Evolutionary conservation across 37 sponge, comb jelly and placozoan genomes (phyloP).

Genomic region (Tethya wilhelma): DNA sequence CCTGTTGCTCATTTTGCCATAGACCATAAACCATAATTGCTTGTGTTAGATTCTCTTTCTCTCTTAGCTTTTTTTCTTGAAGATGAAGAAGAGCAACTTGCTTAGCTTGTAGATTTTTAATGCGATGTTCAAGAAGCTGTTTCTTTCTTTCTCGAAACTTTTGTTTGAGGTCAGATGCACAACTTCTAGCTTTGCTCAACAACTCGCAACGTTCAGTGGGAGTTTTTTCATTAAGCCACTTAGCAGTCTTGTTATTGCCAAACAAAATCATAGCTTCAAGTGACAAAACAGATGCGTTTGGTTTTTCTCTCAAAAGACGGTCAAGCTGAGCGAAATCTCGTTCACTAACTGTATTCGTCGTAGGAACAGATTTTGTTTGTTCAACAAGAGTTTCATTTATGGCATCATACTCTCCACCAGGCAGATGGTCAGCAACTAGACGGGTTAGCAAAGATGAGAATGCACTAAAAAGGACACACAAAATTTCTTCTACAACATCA

Average conservation of each 20-base stretch:
- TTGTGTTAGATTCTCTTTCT: slow-evolving; percentile 23
- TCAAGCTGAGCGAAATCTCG: slow-evolving; percentile 41
- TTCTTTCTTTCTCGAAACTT: not conserved
- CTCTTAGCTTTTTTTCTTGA: slow-evolving; percentile 11
- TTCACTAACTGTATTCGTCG: slow-evolving; percentile 28
- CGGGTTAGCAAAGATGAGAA: not conserved
- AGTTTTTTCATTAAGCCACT: slow-evolving; percentile 31
- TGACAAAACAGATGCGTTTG: slow-evolving; percentile 24
- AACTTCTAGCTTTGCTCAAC: slow-evolving; percentile 2
- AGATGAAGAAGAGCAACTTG: not conserved
- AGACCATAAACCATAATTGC: not conserved
- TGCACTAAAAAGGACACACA: not conserved
- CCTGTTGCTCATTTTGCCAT: not conserved
- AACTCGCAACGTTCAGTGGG: slow-evolving; percentile 1
- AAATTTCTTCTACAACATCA: not conserved
- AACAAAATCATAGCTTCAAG: slow-evolving; percentile 41
- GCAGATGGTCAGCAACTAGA: slow-evolving; percentile 18
- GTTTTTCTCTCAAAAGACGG: slow-evolving; percentile 37
- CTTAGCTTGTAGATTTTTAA: not conserved
- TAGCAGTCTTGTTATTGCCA: slow-evolving; percentile 40
- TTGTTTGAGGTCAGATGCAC: slow-evolving; percentile 9
- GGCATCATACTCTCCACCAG: slow-evolving; percentile 1
- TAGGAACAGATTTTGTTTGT: slow-evolving; percentile 44
- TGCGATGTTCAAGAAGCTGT: slow-evolving; percentile 3
- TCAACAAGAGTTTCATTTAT: not conserved